Evolutionary conservation across 2,888 invertebrate genomes (phyloP).

Genomic region (Pyrocoelia pectoralis): DNA sequence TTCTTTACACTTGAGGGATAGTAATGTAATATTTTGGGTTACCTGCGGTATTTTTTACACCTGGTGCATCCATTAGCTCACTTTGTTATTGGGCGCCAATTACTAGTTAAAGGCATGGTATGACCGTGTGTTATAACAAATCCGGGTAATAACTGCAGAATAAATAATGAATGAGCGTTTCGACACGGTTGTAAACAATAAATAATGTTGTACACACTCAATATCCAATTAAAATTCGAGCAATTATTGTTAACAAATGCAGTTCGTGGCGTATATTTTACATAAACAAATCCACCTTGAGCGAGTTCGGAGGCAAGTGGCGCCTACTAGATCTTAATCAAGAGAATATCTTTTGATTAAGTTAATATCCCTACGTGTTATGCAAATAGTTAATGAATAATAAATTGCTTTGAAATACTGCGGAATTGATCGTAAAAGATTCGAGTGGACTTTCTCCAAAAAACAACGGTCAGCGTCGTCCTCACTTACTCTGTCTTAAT

Average conservation of each 20-base stretch:
- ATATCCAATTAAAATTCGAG: conserved; percentile 43
- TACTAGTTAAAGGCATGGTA: no score
- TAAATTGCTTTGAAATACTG: conserved; percentile 3
- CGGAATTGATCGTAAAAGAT: conserved; percentile 2
- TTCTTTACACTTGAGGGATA: conserved; percentile 28
- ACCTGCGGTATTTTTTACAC: conserved; percentile 32
- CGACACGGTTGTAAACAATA: conserved; percentile 16
- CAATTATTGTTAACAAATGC: conserved; percentile 44
- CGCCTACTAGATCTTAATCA: conserved; percentile 47
- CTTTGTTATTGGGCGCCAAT: no score
- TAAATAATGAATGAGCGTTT: conserved; percentile 22
- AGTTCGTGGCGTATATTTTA: conserved; percentile 39
- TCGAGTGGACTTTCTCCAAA: conserved; percentile 25
- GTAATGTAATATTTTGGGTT: conserved; percentile 35
- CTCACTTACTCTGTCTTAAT: conserved; percentile 26
- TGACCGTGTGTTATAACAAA: neutral
- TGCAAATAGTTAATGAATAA: conserved; percentile 19
- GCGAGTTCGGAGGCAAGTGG: conserved; percentile 43
- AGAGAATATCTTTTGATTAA: conserved; percentile 34
- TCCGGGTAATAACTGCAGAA: neutral
- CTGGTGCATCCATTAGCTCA: conserved; percentile 16
- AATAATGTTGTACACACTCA: conserved; percentile 22
- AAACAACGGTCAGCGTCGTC: conserved; percentile 15
- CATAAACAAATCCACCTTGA: conserved; percentile 44
- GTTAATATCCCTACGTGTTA: conserved; percentile 11